Evolutionary conservation across 2,113 vertebrate genomes (phyloP).

Genomic region (Passer domesticus): DNA sequence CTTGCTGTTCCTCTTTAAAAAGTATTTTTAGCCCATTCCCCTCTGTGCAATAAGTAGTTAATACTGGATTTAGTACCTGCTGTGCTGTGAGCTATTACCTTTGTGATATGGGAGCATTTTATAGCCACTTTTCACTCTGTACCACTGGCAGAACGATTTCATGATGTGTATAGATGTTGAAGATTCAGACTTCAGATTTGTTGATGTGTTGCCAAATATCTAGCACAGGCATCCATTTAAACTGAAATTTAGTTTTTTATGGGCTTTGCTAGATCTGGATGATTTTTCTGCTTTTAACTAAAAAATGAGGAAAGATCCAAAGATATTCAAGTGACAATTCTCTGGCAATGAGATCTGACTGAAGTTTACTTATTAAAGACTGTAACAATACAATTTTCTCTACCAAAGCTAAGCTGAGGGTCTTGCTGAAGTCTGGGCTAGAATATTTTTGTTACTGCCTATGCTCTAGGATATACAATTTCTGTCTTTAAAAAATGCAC

Average conservation of each 20-base stretch:
- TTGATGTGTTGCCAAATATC: background rate
- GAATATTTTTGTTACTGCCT: background rate
- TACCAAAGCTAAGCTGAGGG: background rate
- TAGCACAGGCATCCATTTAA: conserved; percentile 20
- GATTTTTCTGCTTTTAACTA: conserved; percentile 5
- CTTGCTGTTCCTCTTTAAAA: background rate
- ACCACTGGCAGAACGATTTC: conserved; percentile 9
- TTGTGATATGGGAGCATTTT: conserved; percentile 27
- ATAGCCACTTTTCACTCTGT: background rate
- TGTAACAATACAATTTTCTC: background rate
- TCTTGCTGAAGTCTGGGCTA: background rate
- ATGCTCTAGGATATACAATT: background rate
- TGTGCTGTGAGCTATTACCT: conserved; percentile 44
- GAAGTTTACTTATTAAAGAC: background rate
- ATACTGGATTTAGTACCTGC: conserved; percentile 35
- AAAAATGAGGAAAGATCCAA: conserved; percentile 5
- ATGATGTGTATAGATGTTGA: background rate
- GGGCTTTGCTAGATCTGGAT: background rate
- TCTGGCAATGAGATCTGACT: background rate
- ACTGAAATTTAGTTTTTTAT: conserved; percentile 14
- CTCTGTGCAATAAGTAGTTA: conserved; percentile 19
- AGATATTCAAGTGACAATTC: background rate
- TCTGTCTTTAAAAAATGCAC: background rate
- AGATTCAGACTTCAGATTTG: conserved; percentile 8
- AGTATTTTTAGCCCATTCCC: background rate